Evolutionary conservation across 2,113 vertebrate genomes (phyloP).

Genomic region (Montifringilla adamsi): DNA sequence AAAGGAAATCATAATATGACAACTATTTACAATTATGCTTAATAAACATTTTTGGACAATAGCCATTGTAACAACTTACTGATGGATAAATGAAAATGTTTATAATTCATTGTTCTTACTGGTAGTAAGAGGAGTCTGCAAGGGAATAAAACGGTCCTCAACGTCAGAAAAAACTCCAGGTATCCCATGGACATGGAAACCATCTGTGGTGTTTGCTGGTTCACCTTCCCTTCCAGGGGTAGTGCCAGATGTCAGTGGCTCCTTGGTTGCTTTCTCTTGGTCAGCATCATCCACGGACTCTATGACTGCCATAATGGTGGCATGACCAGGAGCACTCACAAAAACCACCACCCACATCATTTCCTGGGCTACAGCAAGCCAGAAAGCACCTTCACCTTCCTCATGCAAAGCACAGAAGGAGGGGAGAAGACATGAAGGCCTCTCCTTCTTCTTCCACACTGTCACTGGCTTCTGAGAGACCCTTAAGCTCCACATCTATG

Average conservation of each 20-base stretch:
- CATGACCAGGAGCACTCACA: neutral
- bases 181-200: neutral
- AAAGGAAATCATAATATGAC: neutral
- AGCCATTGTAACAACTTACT: neutral
- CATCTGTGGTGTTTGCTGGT: neutral
- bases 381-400: neutral
- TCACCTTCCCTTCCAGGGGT: neutral
- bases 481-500: neutral
- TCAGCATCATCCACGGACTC: neutral
- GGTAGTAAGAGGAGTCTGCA: conserved; percentile 1
- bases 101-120: conserved; percentile 24
- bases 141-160: neutral
- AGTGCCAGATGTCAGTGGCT: neutral
- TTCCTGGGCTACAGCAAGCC: neutral
- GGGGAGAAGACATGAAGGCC: neutral
- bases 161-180: neutral
- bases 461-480: neutral
- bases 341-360: neutral
- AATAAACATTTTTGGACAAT: neutral
- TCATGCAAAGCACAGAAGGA: neutral
- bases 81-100: neutral
- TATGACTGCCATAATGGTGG: neutral
- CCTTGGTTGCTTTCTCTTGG: neutral
- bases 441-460: neutral
- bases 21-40: neutral